phyloP scores from a whole-genome alignment of 2,797 vertebrate genomes.

The Myripristis murdjan region DNA sequence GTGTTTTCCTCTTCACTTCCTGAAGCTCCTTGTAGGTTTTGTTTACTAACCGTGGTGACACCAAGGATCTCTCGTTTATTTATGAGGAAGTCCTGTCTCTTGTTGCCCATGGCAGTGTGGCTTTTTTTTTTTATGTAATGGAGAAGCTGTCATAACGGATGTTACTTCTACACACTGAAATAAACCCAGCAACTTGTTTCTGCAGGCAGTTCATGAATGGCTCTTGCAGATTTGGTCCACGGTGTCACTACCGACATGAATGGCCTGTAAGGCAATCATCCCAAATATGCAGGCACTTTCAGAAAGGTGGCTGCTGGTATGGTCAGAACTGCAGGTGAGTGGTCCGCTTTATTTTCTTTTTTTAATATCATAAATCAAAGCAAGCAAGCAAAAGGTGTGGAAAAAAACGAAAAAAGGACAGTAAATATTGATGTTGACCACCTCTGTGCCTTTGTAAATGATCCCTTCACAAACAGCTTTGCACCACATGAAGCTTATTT shows the following conservation, averaged over 20 bases:
- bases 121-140: too few species aligned
- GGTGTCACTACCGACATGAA: conserved; percentile 84
- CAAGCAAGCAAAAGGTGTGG: too few species aligned
- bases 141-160: too few species aligned
- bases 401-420: conserved; percentile 56
- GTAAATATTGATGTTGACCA: conserved; percentile 70
- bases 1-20: too few species aligned
- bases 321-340: conserved; percentile 89
- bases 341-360: background rate
- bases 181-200: background rate
- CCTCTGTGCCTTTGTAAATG: conserved; percentile 67
- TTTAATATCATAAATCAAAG: too few species aligned
- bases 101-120: too few species aligned
- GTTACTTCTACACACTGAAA: too few species aligned
- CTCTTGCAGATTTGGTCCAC: conserved; percentile 80
- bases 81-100: too few species aligned
- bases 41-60: too few species aligned
- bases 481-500: too few species aligned
- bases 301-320: conserved; percentile 88
- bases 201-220: conserved; percentile 87
- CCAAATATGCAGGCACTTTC: conserved; percentile 89
- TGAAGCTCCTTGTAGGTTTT: too few species aligned
- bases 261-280: conserved; percentile 63
- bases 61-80: too few species aligned
- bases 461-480: conserved; percentile 65